Conservation (phyloP, 2,797 vertebrate genomes). For the Parauchenoglanis ngamensis region DNA sequence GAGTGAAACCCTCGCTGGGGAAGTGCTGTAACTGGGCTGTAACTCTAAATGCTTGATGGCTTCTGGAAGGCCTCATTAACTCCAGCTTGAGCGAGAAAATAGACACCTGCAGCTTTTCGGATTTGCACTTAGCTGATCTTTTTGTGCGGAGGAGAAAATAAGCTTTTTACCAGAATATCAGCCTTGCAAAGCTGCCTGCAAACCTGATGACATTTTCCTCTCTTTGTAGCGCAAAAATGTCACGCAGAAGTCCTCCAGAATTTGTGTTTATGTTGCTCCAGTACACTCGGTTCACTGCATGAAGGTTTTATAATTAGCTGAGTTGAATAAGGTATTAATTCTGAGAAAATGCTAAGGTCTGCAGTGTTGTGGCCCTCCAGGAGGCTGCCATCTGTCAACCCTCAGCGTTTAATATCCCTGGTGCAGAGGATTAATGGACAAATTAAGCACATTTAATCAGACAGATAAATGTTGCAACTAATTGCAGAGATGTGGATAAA, state of each 20-base stretch:
- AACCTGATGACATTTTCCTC: background rate
- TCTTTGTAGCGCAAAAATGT: conserved; percentile 1
- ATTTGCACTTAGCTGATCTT: background rate
- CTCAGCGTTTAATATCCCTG: background rate
- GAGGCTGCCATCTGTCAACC: conserved; percentile 24
- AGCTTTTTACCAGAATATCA: conserved; percentile 13
- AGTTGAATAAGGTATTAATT: conserved; percentile 23
- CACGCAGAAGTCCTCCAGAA: background rate
- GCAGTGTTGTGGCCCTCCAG: background rate
- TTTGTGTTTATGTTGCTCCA: background rate
- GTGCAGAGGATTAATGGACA: conserved; percentile 16
- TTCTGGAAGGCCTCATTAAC: conserved; percentile 25
- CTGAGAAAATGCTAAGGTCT: conserved; percentile 13
- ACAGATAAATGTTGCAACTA: conserved; percentile 20
- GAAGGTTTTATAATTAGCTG: conserved; percentile 1
- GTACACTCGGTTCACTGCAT: background rate
- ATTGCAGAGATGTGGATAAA: conserved; percentile 7
- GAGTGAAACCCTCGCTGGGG: conserved; percentile 4
- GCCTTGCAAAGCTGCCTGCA: background rate
- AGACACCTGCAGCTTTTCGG: conserved; percentile 13
- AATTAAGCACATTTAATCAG: conserved; percentile 25
- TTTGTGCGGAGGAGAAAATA: conserved; percentile 17
- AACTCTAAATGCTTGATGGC: conserved; percentile 22
- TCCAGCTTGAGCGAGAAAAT: conserved; percentile 14
- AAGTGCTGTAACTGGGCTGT: conserved; percentile 25